A percentile compares a stretch with the other conserved stretches of the same genome.
Evolutionary conservation across 1,140 invertebrate genomes (phyloP).

Genomic region (Megalonaias nervosa): DNA sequence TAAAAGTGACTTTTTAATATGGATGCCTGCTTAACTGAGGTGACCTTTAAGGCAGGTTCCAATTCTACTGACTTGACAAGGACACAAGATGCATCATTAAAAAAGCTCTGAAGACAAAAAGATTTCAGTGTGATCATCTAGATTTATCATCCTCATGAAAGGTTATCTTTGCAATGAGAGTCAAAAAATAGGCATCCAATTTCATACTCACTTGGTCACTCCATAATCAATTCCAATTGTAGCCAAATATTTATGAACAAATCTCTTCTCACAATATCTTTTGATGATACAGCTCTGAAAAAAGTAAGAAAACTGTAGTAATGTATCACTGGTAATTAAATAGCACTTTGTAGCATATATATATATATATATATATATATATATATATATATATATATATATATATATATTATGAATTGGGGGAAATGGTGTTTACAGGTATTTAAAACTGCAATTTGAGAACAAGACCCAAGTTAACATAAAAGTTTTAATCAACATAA

Average conservation of each 20-base stretch:
- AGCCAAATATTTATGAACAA: constrained; percentile 73
- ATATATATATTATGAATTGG: background rate
- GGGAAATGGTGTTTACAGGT: background rate
- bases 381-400: background rate
- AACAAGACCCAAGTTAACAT: background rate
- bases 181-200: background rate
- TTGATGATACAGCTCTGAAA: constrained; percentile 74
- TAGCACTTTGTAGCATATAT: background rate
- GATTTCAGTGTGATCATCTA: no score
- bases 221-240: constrained; percentile 76
- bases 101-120: no score
- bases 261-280: constrained; percentile 74
- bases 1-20: no score
- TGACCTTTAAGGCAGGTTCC: no score
- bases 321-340: background rate
- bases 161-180: background rate
- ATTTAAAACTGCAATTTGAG: background rate
- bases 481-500: background rate
- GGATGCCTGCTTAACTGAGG: no score
- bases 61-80: no score
- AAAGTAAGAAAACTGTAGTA: constrained; percentile 22
- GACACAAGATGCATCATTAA: no score
- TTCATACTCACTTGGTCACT: constrained; percentile 69
- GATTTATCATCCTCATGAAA: background rate
- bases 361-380: background rate